Conservation (phyloP, 2,797 vertebrate species). For the Ctenopoma multispine region DNA sequence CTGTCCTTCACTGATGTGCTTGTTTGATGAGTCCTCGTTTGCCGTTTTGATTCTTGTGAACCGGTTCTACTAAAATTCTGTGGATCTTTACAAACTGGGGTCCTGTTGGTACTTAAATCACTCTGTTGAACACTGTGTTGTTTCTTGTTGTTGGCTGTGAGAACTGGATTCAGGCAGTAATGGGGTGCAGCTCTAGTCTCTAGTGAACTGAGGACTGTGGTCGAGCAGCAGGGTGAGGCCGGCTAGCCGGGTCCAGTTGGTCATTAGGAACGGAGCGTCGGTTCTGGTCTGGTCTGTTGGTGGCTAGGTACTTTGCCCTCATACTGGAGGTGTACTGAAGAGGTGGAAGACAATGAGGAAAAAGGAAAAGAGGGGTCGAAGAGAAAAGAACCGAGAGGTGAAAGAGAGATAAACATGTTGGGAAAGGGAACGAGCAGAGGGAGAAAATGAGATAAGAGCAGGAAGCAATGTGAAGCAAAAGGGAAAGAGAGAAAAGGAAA, state of each 20-base stretch:
- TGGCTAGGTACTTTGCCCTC: conserved; percentile 98
- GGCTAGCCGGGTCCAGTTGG: conserved; percentile 83
- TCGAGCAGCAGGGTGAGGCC: conserved; percentile 76
- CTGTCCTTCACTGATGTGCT: conserved; percentile 46
- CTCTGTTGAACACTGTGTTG: conserved; percentile 20
- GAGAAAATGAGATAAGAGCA: conserved; percentile 11
- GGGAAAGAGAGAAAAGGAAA: conserved; percentile 21
- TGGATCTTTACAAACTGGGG: conserved; percentile 23
- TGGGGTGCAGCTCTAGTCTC: conserved; percentile 37
- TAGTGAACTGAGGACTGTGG: conserved; percentile 84
- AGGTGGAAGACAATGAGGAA: conserved; percentile 40
- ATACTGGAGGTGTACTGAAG: conserved; percentile 97
- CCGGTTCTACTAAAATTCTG: conserved; percentile 23
- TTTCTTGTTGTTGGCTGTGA: conserved; percentile 57
- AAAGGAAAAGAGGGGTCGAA: background rate
- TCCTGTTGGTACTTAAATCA: conserved; percentile 34
- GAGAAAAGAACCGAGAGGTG: conserved; percentile 2
- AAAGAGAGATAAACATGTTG: background rate
- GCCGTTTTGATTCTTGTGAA: conserved; percentile 37
- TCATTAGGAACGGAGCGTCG: conserved; percentile 84
- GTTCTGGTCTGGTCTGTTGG: conserved; percentile 91
- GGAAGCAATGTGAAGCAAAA: conserved; percentile 27
- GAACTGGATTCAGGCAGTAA: conserved; percentile 67
- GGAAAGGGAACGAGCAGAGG: conserved; percentile 12
- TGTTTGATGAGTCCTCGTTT: conserved; percentile 45